Evolutionary conservation across 2,113 vertebrate species (phyloP).

Genomic region (Dasyprocta punctata): DNA sequence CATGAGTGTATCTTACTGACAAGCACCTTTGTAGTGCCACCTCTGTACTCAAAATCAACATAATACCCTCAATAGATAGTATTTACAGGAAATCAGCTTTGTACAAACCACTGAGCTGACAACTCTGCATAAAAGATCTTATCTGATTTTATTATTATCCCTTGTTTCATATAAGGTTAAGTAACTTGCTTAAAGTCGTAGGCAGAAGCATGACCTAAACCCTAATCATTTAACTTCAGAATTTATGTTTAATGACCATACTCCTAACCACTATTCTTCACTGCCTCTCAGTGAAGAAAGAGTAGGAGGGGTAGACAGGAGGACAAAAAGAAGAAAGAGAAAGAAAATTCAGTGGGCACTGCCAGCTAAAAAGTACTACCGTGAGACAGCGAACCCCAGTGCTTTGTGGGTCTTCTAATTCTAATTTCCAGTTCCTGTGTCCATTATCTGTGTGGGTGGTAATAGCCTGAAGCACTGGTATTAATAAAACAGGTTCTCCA

Average conservation of each 20-base stretch:
- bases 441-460: not conserved
- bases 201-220: not conserved
- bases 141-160: not conserved
- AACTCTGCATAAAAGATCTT: not conserved
- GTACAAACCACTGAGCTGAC: not conserved
- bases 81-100: not conserved
- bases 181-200: not conserved
- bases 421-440: slow-evolving; percentile 29
- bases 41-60: not conserved
- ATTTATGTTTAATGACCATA: slow-evolving; percentile 8
- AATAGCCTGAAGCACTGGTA: not conserved
- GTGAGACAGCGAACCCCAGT: not conserved
- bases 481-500: not conserved
- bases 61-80: not conserved
- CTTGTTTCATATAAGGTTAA: not conserved
- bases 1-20: not conserved
- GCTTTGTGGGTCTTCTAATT: not conserved
- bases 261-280: not conserved
- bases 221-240: not conserved
- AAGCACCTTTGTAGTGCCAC: not conserved
- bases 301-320: not conserved
- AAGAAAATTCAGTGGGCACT: not conserved
- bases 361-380: not conserved
- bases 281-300: not conserved
- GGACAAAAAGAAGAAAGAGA: not conserved